Evolutionary conservation across 2,113 vertebrate species (phyloP).

Genomic region (Oncorhynchus tshawytscha): DNA sequence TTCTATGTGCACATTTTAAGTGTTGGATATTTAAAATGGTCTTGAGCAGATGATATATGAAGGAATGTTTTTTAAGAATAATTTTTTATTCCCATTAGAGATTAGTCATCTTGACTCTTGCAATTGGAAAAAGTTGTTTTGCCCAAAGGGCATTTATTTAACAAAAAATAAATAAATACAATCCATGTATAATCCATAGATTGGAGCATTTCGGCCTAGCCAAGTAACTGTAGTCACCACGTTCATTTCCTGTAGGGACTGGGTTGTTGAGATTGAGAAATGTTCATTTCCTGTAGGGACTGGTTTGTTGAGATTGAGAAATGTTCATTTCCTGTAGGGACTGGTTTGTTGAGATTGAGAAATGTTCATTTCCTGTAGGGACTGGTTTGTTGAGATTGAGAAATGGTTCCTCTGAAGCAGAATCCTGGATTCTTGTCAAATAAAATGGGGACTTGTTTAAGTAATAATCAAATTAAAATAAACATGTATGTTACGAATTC

Average conservation of each 20-base stretch:
- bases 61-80: constrained; percentile 75
- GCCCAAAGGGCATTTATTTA: neutral
- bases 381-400: constrained; percentile 35
- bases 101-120: neutral
- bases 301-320: too few relatives aligned
- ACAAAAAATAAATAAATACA: neutral
- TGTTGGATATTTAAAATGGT: constrained; percentile 86
- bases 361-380: neutral
- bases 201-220: neutral
- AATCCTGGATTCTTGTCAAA: constrained; percentile 83
- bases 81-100: neutral
- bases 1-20: constrained; percentile 91
- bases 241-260: constrained; percentile 55
- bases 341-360: too few relatives aligned
- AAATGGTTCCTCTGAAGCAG: constrained; percentile 66
- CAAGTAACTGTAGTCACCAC: neutral
- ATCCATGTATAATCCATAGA: neutral
- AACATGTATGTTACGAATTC: constrained; percentile 33
- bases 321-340: neutral
- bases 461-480: constrained; percentile 69
- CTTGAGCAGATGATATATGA: constrained; percentile 80
- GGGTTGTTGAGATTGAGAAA: constrained; percentile 77
- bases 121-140: neutral
- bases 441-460: constrained; percentile 73
- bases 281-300: constrained; percentile 11